Base-by-base conservation (phyloP, 1,140 invertebrate genomes). In the Drosophila insularis region DNA sequence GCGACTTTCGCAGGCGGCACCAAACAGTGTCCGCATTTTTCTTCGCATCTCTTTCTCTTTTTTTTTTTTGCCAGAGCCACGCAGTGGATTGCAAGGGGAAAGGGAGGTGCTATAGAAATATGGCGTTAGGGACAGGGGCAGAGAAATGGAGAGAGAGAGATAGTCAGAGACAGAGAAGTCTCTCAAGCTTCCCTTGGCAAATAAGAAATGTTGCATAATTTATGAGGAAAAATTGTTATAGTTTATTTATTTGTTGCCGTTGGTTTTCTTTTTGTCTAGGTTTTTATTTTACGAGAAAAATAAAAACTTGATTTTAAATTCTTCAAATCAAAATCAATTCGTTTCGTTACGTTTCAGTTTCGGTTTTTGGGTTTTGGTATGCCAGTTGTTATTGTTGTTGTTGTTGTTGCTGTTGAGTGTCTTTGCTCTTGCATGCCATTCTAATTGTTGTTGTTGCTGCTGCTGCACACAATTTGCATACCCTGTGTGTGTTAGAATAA, bases 191-290 rank as follows among this genome's bases (percentile, higher is more conserved):
- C 64, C 54, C 56, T 64, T 76, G 64, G 76, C 65, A 76, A 81
- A 70, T 73, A 86, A 84, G 82, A 86, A 86, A 86, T 79, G 79
- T 86, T 86, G 82, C 82, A 86, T 86, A 87, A 86, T 86, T 87
- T 79, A 87, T 86, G 75, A 89, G 82, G 79, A 77, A 68, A 86
- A 89, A 87, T 87, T 82, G 82, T 80, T 79, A 87, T 79, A 82
- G 58, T 69, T 78, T 56, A 53, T 39, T 56, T 56, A 39, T 23
- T 46, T 50, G 43, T 3, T 17, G n/a, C 43, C 2, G 8, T 6
- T 46, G 40, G 1, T 46, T 27, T 55, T 37, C 35, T 77, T 32
- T 58, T 27, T 53, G 4, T 69, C 11, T 58, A 14, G 59, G 19
- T 50, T n/a, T 53, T 27, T 8, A 14, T 31, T 7, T 14, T 23